phyloP scores from a whole-genome alignment of 1,140 invertebrate species.

The Rhagoletis zephyria region DNA sequence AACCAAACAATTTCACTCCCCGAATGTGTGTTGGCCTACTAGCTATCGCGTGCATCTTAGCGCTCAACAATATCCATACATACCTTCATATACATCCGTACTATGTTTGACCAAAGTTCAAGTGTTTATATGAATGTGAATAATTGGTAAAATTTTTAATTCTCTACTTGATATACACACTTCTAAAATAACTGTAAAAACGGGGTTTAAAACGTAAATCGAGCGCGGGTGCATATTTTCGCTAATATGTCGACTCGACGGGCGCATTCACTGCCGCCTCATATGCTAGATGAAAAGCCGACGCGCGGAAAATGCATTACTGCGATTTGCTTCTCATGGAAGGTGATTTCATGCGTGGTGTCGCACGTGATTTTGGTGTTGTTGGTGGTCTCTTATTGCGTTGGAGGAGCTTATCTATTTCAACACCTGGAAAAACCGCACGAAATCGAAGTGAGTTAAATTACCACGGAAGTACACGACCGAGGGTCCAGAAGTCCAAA shows the following conservation, averaged over 20 bases:
- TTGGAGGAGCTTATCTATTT: constrained; percentile 89
- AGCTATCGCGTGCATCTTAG: not conserved
- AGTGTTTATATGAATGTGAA: too few species aligned
- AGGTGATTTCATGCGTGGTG: constrained; percentile 87
- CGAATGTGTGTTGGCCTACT: not conserved
- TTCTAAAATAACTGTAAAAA: not conserved
- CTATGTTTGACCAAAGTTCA: too few species aligned
- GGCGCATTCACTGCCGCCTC: constrained; percentile 69
- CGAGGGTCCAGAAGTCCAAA: too few species aligned
- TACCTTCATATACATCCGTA: not conserved
- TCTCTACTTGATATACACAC: not conserved
- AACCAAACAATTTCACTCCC: constrained; percentile 22
- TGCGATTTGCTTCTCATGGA: constrained; percentile 80
- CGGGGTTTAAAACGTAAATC: not conserved
- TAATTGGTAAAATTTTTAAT: too few species aligned
- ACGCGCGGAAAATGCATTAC: constrained; percentile 74
- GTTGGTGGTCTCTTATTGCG: constrained; percentile 86
- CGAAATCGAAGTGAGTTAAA: constrained; percentile 80
- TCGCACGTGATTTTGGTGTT: constrained; percentile 90
- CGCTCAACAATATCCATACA: not conserved
- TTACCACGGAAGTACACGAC: not conserved
- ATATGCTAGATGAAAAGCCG: constrained; percentile 69
- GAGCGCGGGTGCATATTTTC: not conserved
- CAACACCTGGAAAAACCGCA: constrained; percentile 83
- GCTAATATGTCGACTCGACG: constrained; percentile 66